A percentile compares a stretch with the other conserved stretches of the same genome.
These are phyloP conservation scores for Harmothoe impar DNA, from an alignment of 2,888 invertebrate genomes.

Conservation along the genomic window DNA sequence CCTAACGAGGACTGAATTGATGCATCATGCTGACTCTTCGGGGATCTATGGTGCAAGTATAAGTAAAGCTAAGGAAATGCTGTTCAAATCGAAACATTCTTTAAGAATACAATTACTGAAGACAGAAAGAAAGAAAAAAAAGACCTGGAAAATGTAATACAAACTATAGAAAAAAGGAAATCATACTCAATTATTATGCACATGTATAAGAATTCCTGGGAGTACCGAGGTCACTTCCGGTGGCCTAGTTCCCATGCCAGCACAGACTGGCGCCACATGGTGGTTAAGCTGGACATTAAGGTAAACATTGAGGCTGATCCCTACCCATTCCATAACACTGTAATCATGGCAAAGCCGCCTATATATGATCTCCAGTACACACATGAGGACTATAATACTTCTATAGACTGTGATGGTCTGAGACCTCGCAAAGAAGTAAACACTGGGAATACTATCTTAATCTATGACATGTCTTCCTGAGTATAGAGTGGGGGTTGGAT, in stretches of 20 bases:
- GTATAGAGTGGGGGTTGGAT: not conserved
- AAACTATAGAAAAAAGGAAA: no score
- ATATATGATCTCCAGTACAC: no score
- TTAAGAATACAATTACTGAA: no score
- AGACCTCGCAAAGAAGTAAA: not conserved
- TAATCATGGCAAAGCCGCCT: no score
- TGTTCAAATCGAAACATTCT: no score
- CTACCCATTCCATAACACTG: not conserved
- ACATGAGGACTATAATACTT: not conserved
- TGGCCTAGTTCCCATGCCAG: not conserved
- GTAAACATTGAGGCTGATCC: not conserved
- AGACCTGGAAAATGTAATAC: no score
- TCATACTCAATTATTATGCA: no score
- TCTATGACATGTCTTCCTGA: not conserved
- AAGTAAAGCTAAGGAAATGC: no score
- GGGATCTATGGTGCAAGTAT: no score
- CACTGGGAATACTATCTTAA: not conserved
- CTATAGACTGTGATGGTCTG: not conserved
- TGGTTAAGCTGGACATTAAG: not conserved
- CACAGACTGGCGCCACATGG: slow-evolving; percentile 7
- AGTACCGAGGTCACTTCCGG: not conserved
- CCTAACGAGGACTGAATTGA: no score
- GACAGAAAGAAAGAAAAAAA: no score
- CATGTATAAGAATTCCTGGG: not conserved
- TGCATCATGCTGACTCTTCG: no score